Base-by-base conservation (phyloP, 2,797 vertebrate genomes). In the Acridotheres tristis region DNA sequence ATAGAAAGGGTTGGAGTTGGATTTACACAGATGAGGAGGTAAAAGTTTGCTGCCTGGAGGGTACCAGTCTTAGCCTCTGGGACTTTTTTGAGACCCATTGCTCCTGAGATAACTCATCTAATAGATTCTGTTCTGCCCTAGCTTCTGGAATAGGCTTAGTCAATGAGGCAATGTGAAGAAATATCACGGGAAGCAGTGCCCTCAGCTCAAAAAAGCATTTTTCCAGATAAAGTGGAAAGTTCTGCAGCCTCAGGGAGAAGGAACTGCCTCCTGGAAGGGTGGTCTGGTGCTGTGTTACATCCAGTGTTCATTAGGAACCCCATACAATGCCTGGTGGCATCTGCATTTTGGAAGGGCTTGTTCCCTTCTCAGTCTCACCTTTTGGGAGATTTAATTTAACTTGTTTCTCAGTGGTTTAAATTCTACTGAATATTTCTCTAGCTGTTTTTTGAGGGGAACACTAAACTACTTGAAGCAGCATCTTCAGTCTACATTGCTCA, bases 21-120 rank as follows among this genome's bases (percentile, higher is more conserved):
- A 58, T 8, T 80, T 55, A n/a, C 0, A 0, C 3, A 32, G n/a
- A 34, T 75, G 54, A 8, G 10, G 36, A 69, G 17, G 13, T 25
- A 36, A 34, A 74, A 11, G 3, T 82, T 90, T 87, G 26, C 17
- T 69, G 13, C 65, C 72, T 58, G 58, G 21, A 32, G 27, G 21
- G 27, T 47, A 19, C 47, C 30, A 21, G 34, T 48, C 48, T 59
- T 75, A 29, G 4, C 53, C 50, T 61, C 36, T 67, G 36, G 22
- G 45, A 20, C 29, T 67, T 67, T 47, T 29, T 75, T 4, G 10
- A 67, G 32, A 63, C 17, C 50, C 2, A 1, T 36, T 80, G 25
- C 40, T 54, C 43, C 54, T 40, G 32, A 72, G 47, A 27, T 38
- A 67, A 72, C 16, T 25, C 34, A 30, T 32, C 20, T 25, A 10